Base-by-base conservation (phyloP, 2,113 vertebrate species). In the Furnarius figulus region DNA sequence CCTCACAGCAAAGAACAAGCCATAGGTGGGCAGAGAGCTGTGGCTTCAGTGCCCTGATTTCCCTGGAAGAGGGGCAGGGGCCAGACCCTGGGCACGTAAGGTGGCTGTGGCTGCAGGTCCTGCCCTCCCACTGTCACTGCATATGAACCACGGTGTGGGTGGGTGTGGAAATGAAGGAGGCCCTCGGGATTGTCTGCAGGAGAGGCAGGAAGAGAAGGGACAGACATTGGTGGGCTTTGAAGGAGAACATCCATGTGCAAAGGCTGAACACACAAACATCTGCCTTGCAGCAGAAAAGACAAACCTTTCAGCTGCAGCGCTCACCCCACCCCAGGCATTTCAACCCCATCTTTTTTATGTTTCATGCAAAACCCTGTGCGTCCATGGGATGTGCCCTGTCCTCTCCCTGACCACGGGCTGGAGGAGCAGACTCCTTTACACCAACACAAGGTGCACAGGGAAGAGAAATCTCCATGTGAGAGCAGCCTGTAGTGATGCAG, bases 131-230 rank as follows among this genome's bases (percentile, higher is more conserved):
- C n/a, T 21, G 17, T 14, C 24, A 5, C 44, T 4, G 2, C 5
- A 8, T 14, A 4, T 10, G 6, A 37, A 39, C 39, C 8, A 5
- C 1, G 2, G 49, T 2, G 4, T 9, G 1, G 5, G 9, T 0
- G 3, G 19, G 5, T 0, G 8, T 30, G 8, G n/a, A 30, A 56
- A 33, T 1, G 10, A 28, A 24, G 33, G 37, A 16, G 14, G n/a
- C 23, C 37, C 40, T 14, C 20, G 22, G 50, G 39, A 4, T 71
- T 35, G 9, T 6, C 62, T 61, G 21, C 8, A 15, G 37, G 24
- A 59, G 18, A 17, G 42, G 31, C 7, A 42, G 75, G 16, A 50
- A 25, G 6, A 40, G 21, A 19, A 68, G 53, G 30, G 12, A n/a
- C 28, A 49, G 42, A 8, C 44, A 3, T 0, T 1, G 56, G 17